A percentile compares a stretch with the other conserved stretches of the same genome.
These are phyloP conservation scores for Vanessa tameamea DNA, from an alignment of 1,140 invertebrate species.

Conservation along the genomic window DNA sequence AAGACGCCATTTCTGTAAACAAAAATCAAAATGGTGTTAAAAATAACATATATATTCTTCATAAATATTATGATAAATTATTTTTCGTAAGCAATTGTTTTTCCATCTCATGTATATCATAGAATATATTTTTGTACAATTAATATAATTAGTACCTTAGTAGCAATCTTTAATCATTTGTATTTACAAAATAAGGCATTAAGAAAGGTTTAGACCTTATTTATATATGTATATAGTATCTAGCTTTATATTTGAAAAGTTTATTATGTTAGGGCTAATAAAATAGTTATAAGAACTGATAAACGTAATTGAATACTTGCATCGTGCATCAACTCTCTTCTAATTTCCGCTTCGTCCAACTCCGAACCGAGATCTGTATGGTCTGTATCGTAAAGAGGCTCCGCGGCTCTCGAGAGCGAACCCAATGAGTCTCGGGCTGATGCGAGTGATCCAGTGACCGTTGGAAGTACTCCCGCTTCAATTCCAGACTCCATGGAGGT, in stretches of 20 bases:
- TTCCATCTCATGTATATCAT: too few relatives aligned
- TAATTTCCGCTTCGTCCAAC: conserved; percentile 88
- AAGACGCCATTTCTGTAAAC: conserved; percentile 90
- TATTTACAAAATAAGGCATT: too few relatives aligned
- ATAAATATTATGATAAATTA: too few relatives aligned
- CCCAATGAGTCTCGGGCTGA: conserved; percentile 82
- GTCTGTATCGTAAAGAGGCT: conserved; percentile 87
- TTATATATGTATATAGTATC: too few relatives aligned
- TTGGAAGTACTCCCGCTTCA: conserved; percentile 83
- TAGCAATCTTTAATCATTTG: too few relatives aligned
- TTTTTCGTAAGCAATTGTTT: too few relatives aligned
- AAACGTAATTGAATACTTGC: conserved; percentile 63
- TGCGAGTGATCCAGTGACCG: conserved; percentile 84
- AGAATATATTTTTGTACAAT: too few relatives aligned
- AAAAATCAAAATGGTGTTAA: conserved; percentile 37
- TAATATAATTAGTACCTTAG: too few relatives aligned
- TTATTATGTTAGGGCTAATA: background rate
- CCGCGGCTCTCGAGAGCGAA: conserved; percentile 82
- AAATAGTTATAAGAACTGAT: background rate
- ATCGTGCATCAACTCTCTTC: conserved; percentile 88
- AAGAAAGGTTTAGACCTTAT: too few relatives aligned
- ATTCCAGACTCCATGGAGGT: conserved; percentile 81
- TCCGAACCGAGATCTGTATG: conserved; percentile 89
- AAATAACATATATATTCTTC: too few relatives aligned
- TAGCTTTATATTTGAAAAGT: background rate